Evolutionary conservation across 2,113 vertebrate species (phyloP), one percentile per base, ranked within the genome.

Genomic region (Tachysurus fulvidraco): DNA sequence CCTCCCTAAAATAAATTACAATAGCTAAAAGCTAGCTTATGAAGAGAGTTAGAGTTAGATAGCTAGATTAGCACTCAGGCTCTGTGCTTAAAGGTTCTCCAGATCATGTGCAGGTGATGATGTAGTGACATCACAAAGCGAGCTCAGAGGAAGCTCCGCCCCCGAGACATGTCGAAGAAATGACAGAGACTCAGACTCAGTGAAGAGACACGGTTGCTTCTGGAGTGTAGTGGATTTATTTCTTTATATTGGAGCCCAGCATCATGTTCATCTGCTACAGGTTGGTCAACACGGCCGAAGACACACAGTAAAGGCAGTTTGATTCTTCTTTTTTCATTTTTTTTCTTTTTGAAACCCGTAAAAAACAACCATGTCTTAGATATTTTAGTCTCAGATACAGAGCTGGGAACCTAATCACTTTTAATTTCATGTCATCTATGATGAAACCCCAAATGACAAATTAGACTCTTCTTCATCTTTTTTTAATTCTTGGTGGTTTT

Each of bases 231-330:
- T 88, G 83, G 60, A 88, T 89, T 91, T 89, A 88, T 89, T 89
- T 88, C 85, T 88, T 88, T 86, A 90, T 84, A 81, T 89, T 76
- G 87, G 85, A 89, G 88, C 80, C 88, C 88, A 88, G 88, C 88
- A 87, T 89, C 83, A 83, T 76, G 87, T 85, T 86, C 82, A 89
- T 86, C 85, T 85, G 87, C 87, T 91, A 92, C 91, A 90, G 89
- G 86, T 89, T 90, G 88, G 88, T 88, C 83, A 89, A 88, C 86
- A 87, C 83, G 88, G 88, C 85, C 83, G 73, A 84, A 89, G 80
- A 87, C 87, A 87, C 87, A 89, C 85, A 85, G 87, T 88, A 86
- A 90, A 88, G 85, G 86, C 89, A 90, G 88, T 86, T 89, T 84
- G 60, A 41, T 86, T 62, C n/a, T 59, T 55, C 28, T 59, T 28